Percentiles rank a stretch among this genome's conserved stretches.
These are phyloP conservation scores for Verasper variegatus DNA, from an alignment of 2,113 vertebrate species.

Conservation along the genomic window DNA sequence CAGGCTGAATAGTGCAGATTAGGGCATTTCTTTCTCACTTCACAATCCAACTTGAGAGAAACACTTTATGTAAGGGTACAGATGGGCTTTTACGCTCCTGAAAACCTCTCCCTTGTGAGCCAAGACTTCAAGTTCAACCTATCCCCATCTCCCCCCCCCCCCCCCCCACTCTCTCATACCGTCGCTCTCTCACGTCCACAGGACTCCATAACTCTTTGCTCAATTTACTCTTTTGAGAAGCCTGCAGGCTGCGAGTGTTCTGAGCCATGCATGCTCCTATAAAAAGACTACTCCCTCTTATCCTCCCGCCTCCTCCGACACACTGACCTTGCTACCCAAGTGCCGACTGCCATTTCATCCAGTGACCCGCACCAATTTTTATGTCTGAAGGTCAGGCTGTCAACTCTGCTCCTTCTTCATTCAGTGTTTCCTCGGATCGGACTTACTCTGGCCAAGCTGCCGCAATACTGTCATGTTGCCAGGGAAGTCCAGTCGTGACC, in stretches of 20 bases:
- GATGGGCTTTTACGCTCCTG: constrained; percentile 59
- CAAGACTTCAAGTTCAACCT: constrained; percentile 46
- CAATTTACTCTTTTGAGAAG: constrained; percentile 39
- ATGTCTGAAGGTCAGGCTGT: constrained; percentile 32
- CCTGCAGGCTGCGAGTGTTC: constrained; percentile 44
- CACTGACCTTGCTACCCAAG: constrained; percentile 42
- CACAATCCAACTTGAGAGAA: constrained; percentile 60
- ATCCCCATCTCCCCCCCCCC: not conserved
- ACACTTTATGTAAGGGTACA: constrained; percentile 68
- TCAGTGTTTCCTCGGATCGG: constrained; percentile 36
- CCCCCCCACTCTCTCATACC: not conserved
- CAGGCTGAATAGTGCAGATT: constrained; percentile 39
- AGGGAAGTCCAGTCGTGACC: constrained; percentile 22
- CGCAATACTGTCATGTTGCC: constrained; percentile 19
- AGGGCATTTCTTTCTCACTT: constrained; percentile 58
- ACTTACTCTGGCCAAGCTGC: constrained; percentile 27
- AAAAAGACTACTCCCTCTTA: not conserved
- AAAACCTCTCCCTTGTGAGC: constrained; percentile 40
- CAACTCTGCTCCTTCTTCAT: constrained; percentile 22
- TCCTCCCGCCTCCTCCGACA: not conserved
- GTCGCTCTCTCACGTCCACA: constrained; percentile 19
- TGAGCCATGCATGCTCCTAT: constrained; percentile 10
- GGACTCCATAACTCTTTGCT: constrained; percentile 19
- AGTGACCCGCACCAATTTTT: constrained; percentile 3
- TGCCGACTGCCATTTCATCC: constrained; percentile 27